Conservation (phyloP, 2,888 invertebrate species). For the Chrysodeixis includens region DNA sequence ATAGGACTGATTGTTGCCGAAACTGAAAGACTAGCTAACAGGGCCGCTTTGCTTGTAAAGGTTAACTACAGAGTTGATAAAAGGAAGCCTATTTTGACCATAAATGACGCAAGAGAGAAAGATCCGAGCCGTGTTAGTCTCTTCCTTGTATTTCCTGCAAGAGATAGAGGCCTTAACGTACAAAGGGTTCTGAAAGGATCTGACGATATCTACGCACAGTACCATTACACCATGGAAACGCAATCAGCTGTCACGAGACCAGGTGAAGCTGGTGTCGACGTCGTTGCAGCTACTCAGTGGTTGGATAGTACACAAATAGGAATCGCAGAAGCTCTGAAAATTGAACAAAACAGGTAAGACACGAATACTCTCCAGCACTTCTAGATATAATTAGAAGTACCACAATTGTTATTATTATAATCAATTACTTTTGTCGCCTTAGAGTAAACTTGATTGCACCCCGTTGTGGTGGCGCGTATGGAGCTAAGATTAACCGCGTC, state of each 20-base stretch:
- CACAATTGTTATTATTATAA: background rate
- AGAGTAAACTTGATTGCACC: slow-evolving; percentile 72
- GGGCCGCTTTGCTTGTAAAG: slow-evolving; percentile 89
- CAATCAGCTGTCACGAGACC: slow-evolving; percentile 90
- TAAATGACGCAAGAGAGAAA: slow-evolving; percentile 69
- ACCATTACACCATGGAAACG: slow-evolving; percentile 92
- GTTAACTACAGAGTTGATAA: slow-evolving; percentile 86
- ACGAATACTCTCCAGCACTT: background rate
- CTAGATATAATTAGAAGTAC: no score
- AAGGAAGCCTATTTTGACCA: slow-evolving; percentile 71
- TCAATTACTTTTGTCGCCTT: background rate
- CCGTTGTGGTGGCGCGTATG: slow-evolving; percentile 90
- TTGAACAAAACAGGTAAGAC: slow-evolving; percentile 89
- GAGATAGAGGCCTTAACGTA: slow-evolving; percentile 75
- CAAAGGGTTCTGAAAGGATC: slow-evolving; percentile 88
- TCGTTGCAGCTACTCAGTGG: slow-evolving; percentile 89
- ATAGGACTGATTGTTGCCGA: slow-evolving; percentile 92
- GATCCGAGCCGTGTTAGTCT: slow-evolving; percentile 70
- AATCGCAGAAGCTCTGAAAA: slow-evolving; percentile 85
- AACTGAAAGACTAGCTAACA: slow-evolving; percentile 86
- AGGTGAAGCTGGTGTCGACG: slow-evolving; percentile 91
- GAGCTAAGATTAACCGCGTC: slow-evolving; percentile 91
- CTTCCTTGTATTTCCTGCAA: slow-evolving; percentile 67
- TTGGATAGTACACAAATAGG: slow-evolving; percentile 87
- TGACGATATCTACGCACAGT: slow-evolving; percentile 89